phyloP scores from a whole-genome alignment of 2,113 vertebrate species.

The Poeciliopsis retropinna region DNA sequence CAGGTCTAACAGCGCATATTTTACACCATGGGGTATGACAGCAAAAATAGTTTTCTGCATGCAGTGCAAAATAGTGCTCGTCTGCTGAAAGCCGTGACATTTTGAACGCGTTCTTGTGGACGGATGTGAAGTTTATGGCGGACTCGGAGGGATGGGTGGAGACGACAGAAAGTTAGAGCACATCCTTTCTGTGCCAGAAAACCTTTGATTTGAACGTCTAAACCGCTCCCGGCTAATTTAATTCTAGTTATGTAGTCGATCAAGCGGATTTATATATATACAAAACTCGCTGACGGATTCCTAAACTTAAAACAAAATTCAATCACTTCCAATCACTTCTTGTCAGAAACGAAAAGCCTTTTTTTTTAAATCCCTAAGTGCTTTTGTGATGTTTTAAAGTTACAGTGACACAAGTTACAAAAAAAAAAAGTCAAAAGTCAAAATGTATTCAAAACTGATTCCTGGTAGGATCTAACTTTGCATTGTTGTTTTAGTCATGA shows the following conservation, averaged over 20 bases:
- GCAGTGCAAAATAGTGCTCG: too few relatives aligned
- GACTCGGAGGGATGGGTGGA: constrained; percentile 49
- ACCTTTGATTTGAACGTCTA: background rate
- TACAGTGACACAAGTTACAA: background rate
- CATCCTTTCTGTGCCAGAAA: background rate
- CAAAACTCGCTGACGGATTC: background rate
- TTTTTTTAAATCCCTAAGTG: background rate
- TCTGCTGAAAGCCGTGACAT: background rate
- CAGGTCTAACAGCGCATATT: constrained; percentile 1
- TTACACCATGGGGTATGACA: background rate
- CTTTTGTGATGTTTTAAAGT: background rate
- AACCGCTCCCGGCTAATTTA: background rate
- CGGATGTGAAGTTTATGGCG: background rate
- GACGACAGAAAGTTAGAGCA: constrained; percentile 23
- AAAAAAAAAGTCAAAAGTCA: background rate
- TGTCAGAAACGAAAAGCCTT: background rate
- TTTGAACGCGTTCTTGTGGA: background rate
- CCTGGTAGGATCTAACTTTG: constrained; percentile 16
- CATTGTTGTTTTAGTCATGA: constrained; percentile 14
- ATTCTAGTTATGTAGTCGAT: background rate
- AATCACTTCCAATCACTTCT: background rate
- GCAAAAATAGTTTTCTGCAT: background rate
- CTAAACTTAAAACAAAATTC: background rate
- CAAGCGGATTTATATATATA: too few relatives aligned
- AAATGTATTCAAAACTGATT: background rate